Base-by-base conservation (phyloP, 2,888 invertebrate genomes). In the Heteromurus nitidus region DNA sequence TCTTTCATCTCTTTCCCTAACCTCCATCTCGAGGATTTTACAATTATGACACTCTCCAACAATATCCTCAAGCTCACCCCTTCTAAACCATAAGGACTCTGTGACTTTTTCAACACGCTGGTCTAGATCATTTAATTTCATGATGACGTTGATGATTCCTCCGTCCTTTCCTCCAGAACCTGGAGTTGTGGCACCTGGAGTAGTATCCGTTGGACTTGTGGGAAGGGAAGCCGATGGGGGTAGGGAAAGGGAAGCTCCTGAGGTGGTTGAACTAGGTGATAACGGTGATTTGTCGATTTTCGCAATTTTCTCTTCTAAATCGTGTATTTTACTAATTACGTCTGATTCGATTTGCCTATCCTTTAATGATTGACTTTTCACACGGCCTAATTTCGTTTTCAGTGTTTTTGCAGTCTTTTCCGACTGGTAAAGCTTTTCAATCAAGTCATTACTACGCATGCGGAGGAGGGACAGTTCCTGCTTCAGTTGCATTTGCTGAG, bases 1-100 rank as follows among this genome's bases (percentile, higher is more conserved):
- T 89, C 96, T 96, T 84, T 94, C 94, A 89, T 96, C 96, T 20
- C 96, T 92, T 89, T 95, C 85, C 30, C 86, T 82, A 5, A 87
- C 85, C 88, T 88, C 90, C 88, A 90, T 90, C 87, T 94, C 93
- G 89, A 94, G 92, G 80, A 92, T 90, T 84, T 93, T 92, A 88
- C 93, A 93, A 82, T 94, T 93, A 60, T 88, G 87, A 60, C 88
- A 87, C 55, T 77, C 64, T 70, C 83, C 80, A 7, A 83, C 80
- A 24, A 67, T 70, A 24, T 83, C 82, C 58, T 85, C 85, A 18
- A 85, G 44, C 53, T 85, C 85, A 1, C 83, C 83, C 44, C 84
- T 31, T 68, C 85, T 64, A 62, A 85, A 85, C 85, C 85, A 85
- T 20, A 81, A 79, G 2, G 82, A 80, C 36, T 84, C 85, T 5